These are phyloP conservation scores for Schizaphis graminum DNA, from an alignment of 2,888 invertebrate genomes.

Conservation along the genomic window DNA sequence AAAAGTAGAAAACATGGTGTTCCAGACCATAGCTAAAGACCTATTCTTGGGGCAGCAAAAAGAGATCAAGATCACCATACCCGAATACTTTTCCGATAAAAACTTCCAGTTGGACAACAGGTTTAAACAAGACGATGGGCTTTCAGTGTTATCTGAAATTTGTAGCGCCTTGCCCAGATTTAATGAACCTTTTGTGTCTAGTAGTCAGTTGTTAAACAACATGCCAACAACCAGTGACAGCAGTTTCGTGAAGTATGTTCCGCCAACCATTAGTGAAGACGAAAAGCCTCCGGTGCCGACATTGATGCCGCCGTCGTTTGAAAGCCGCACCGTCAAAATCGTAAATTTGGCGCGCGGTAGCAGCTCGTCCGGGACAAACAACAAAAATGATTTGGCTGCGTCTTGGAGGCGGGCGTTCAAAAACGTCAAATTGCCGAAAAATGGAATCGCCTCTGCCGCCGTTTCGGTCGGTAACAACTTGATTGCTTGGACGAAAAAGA, in stretches of 20 bases:
- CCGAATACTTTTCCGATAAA: constrained; percentile 12
- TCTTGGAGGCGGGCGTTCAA: constrained; percentile 69
- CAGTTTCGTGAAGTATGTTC: constrained; percentile 9
- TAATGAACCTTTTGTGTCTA: constrained; percentile 43
- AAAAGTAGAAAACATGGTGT: constrained; percentile 36
- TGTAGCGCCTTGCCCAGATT: constrained; percentile 58
- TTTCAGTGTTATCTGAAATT: constrained; percentile 57
- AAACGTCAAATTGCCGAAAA: constrained; percentile 68
- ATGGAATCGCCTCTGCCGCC: background rate
- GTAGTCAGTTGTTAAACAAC: constrained; percentile 46
- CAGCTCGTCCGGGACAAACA: background rate
- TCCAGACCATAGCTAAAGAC: constrained; percentile 33
- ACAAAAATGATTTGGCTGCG: constrained; percentile 31
- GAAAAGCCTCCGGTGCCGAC: background rate
- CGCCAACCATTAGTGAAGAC: background rate
- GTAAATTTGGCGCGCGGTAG: constrained; percentile 44
- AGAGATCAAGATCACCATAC: constrained; percentile 61
- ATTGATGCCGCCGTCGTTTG: constrained; percentile 8
- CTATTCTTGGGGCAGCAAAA: constrained; percentile 41
- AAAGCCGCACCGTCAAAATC: constrained; percentile 54
- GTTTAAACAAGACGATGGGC: constrained; percentile 58
- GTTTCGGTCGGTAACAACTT: constrained; percentile 10
- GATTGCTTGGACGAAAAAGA: constrained; percentile 35
- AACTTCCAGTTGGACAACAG: constrained; percentile 49
- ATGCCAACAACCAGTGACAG: background rate